Evolutionary conservation across 2,113 vertebrate species (phyloP).

Genomic region (Hiodon alosoides): DNA sequence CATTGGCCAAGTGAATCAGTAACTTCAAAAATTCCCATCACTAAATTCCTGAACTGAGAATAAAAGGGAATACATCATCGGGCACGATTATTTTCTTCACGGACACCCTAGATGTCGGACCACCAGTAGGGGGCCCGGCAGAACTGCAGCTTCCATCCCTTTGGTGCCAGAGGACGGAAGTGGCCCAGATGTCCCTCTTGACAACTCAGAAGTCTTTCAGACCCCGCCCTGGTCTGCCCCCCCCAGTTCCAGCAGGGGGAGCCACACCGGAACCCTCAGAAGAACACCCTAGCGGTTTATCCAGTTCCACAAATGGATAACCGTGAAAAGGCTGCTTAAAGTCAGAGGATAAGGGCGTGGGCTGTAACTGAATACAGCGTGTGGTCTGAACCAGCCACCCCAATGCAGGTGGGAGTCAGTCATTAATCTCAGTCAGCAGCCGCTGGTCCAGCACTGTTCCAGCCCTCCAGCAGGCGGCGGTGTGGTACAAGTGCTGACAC

Average conservation of each 20-base stretch:
- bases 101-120: no score
- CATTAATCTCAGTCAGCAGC: conserved; percentile 44
- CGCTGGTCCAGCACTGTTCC: conserved; percentile 20
- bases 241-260: neutral
- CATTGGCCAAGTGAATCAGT: neutral
- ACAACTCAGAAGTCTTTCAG: no score
- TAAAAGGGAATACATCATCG: neutral
- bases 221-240: no score
- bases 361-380: no score
- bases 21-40: neutral
- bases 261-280: neutral
- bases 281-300: no score
- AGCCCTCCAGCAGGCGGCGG: neutral
- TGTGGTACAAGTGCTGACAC: neutral
- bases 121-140: no score
- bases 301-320: no score
- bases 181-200: no score
- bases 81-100: neutral
- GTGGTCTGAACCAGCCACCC: neutral
- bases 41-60: no score
- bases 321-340: conserved; percentile 8
- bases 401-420: conserved; percentile 50
- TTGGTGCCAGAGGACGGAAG: no score
- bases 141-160: no score
- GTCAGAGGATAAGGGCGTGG: neutral